These are phyloP conservation scores for Meloidogyne chitwoodi DNA, from an alignment of 1,140 invertebrate genomes.

Conservation along the genomic window DNA sequence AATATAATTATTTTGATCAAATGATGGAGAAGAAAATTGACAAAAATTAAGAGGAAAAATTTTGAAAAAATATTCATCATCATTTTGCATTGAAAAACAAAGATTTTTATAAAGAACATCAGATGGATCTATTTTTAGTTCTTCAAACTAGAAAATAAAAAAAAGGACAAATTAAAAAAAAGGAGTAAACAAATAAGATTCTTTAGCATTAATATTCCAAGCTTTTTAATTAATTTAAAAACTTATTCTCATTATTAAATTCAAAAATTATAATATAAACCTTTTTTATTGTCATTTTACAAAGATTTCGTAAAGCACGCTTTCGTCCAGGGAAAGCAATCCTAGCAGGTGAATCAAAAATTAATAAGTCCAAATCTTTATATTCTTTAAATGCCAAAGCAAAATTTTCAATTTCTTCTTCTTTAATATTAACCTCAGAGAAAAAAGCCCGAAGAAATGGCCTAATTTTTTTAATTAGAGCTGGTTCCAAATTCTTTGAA, in stretches of 20 bases:
- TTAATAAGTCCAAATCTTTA: neutral
- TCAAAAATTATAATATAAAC: neutral
- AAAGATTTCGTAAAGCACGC: neutral
- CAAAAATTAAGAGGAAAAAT: neutral
- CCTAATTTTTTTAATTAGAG: neutral
- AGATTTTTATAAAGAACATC: conserved; percentile 22
- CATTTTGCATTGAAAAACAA: conserved; percentile 11
- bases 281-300: neutral
- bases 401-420: neutral
- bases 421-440: neutral
- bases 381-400: neutral
- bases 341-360: neutral
- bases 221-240: neutral
- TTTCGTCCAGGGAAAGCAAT: neutral
- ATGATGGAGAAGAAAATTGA: neutral
- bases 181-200: neutral
- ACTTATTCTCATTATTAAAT: neutral
- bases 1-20: neutral
- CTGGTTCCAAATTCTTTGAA: neutral
- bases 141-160: neutral
- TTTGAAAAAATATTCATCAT: conserved; percentile 1
- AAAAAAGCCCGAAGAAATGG: neutral
- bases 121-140: neutral
- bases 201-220: neutral
- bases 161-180: neutral